Base-by-base conservation (phyloP, 1,140 invertebrate genomes). In the Cherax destructor region DNA sequence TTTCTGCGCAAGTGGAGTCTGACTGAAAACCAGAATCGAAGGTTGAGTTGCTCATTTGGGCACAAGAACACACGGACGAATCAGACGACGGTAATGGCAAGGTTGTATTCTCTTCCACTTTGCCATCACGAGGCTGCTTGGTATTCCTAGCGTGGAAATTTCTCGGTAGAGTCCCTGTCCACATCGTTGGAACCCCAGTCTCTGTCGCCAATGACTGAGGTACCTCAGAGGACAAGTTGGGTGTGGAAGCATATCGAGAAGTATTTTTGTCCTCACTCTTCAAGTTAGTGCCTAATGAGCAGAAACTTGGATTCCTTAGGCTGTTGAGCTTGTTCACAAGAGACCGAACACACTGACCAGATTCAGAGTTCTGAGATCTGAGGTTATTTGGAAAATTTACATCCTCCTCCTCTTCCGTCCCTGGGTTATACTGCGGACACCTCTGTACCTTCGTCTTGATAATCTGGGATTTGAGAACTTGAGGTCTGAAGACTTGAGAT, bases 321-420 rank as follows among this genome's bases (percentile, higher is more conserved):
- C 85, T 91, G 59, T 84, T 91, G 13, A 85, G 56, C 30, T 91
- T 91, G 5, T 52, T 47, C 10, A 91, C 50, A 6, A 49, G 72
- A 21, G 13, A 50, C n/a, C 9, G 49, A n/a, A 16, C 59, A 11
- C 74, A 59, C 18, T 69, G 69, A 41, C 41, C 72, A 16, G 59
- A 21, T 4, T 50, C 69, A 18, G 72, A n/a, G 59, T 30, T 24
- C 24, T 24, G 76, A 78, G 74, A 16, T 76, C 88, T 77, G n/a
- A 85, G 56, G 59, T 91, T 91, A 65, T 91, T 85, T 30, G 88
- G 88, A 65, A 85, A 85, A 74, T 85, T 84, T 11, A 50, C 81
- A 47, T 91, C 88, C 7, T 83, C 88, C 7, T 83, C 78, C n/a
- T 47, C 13, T 10, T 41, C 18, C 2, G 74, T 78, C 4, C 59